Evolutionary conservation across 2,888 invertebrate genomes (phyloP), one percentile per base, ranked within the genome.

Genomic region (Macrophya alboannulata): DNA sequence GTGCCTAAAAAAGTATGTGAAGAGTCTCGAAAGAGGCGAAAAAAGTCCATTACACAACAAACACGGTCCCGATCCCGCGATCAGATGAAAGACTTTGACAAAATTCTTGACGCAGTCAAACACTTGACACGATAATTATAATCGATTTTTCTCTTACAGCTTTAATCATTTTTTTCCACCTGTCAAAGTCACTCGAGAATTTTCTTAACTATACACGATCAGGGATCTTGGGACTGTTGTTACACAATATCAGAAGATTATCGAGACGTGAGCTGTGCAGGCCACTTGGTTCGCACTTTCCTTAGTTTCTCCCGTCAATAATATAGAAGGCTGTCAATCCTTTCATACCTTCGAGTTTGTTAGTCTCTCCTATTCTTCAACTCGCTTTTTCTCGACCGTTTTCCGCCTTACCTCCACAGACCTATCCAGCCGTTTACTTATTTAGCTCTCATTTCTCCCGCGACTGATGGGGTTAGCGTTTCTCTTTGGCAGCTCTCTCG

Each of bases 361-460:
- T 21, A 12, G 81, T 59, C 59, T 81, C 12, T n/a, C 51, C 31
- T 77, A 74, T 43, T 74, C 45, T 74, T 74, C 74, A 45, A 31
- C 77, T 37, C 48, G 31, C 77, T 77, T 77, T 77, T 55, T n/a
- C 31, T 51, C 77, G 55, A 31, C 25, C 77, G 37, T 77, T 77
- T 77, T 55, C 51, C 31, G 15, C 51, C 25, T 31, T 15, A 25
- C 12, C 62, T 37, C 43, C 77, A 51, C 77, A 77, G 48, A 77
- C 12, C 48, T 31, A 51, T 51, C 51, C 48, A 51, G 76, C 15
- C 86, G 74, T 85, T 90, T 89, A 89, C 87, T 90, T 89, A 90
- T 90, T 89, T 89, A 89, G 87, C 87, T 82, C 87, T 88, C 87
- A 89, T 88, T 88, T 86, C 87, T 86, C 45, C 86, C 86, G 59